phyloP scores from a whole-genome alignment of 2,888 invertebrate species.

The Caenorhabditis plicata region DNA sequence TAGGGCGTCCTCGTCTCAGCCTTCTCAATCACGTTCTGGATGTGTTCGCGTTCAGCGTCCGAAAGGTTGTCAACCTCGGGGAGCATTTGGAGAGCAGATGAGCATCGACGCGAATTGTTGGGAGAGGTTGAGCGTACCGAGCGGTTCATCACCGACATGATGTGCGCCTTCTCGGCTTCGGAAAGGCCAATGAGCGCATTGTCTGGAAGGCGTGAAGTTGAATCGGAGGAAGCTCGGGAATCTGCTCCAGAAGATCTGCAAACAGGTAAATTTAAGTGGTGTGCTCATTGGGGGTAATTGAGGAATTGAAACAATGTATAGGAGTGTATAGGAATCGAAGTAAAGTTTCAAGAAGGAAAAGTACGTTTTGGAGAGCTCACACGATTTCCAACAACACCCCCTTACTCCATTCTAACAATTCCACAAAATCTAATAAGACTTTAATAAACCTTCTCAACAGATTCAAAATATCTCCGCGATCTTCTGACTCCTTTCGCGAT shows the following conservation, averaged over 20 bases:
- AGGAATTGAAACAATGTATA: no score
- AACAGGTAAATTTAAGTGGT: no score
- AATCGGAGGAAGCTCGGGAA: conserved; percentile 30
- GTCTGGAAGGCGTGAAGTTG: conserved; percentile 43
- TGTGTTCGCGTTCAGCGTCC: conserved; percentile 54
- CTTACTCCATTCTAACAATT: no score
- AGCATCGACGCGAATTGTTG: conserved; percentile 51
- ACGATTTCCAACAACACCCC: no score
- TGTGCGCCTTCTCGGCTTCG: conserved; percentile 54
- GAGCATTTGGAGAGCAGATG: conserved; percentile 49
- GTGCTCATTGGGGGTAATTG: no score
- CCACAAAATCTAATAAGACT: no score
- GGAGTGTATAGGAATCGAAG: no score
- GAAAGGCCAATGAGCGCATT: conserved; percentile 54
- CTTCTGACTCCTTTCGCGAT: conserved; percentile 30
- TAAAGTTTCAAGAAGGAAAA: no score
- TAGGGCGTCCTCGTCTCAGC: conserved; percentile 46
- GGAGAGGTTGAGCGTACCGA: conserved; percentile 36
- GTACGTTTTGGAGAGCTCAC: no score
- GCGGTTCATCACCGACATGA: conserved; percentile 46
- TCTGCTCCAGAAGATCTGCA: conserved; percentile 40
- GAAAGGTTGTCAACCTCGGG: conserved; percentile 50
- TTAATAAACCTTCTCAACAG: conserved; percentile 34
- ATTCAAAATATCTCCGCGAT: conserved; percentile 33
- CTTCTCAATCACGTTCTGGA: conserved; percentile 52